Evolutionary conservation across 2,888 invertebrate genomes (phyloP), one percentile per base, ranked within the genome.

Genomic region (Temnothorax unifasciatus): DNA sequence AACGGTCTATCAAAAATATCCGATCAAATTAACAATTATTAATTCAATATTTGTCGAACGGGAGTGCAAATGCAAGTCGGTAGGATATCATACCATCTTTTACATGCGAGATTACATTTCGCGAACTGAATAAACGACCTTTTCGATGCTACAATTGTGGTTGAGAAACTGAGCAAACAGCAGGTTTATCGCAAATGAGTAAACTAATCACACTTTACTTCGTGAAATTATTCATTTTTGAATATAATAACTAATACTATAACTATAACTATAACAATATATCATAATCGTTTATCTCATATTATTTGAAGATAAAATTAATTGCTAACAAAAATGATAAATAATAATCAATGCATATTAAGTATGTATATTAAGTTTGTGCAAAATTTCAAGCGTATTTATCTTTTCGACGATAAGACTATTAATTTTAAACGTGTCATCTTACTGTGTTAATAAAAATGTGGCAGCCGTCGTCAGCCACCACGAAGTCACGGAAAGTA

Each of bases 31-130:
- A n/a, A 66, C 3, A 11, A 3, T 44, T 41, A 44, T n/a, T 69
- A 21, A 68, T n/a, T 44, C 57, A 44, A 79, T 79, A 79, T 68
- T 77, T 77, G 29, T 29, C 9, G 29, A 44, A 29, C 21, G 18
- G 4, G 8, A 61, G 44, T 64, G 18, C 13, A 64, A 64, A 64
- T 50, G 15, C 13, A 63, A 21, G 50, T 18, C 18, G n/a, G n/a
- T 15, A 3, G 6, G 21, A 75, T 63, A 63, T 75, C 34, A 75
- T 64, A 18, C 2, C 15, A 11, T 9, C 63, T 75, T 29, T 63
- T 41, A 71, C 21, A 41, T 0, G 15, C 8, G 25, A 41, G 18
- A 59, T 63, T 75, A 75, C 13, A 21, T 34, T 34, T 64, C 6
- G 4, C 38, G 6, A 76, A 64, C n/a, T 47, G 38, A 50, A 47